phyloP scores from a whole-genome alignment of 1,140 invertebrate species.

The Drosophila nasuta region DNA sequence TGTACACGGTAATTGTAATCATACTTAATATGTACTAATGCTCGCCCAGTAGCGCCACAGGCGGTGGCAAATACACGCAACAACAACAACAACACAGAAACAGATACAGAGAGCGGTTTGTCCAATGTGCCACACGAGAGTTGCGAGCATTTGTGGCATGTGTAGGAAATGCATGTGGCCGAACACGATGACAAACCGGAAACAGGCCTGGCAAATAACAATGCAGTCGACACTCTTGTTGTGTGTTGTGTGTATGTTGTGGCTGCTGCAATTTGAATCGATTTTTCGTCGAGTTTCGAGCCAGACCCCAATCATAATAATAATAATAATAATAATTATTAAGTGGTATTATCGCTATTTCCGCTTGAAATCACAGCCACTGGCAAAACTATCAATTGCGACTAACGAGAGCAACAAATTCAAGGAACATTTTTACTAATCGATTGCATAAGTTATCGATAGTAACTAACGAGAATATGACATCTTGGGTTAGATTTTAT shows the following conservation, averaged over 20 bases:
- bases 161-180: conserved; percentile 59
- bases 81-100: conserved; percentile 45
- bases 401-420: not conserved
- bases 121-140: conserved; percentile 29
- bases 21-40: conserved; percentile 46
- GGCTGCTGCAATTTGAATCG: conserved; percentile 14
- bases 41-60: conserved; percentile 53
- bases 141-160: conserved; percentile 25
- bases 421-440: not conserved
- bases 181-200: conserved; percentile 50
- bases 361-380: conserved; percentile 30
- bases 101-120: not conserved
- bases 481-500: no score
- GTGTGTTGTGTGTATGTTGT: not conserved
- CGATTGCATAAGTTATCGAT: not conserved
- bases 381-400: not conserved
- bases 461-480: not conserved
- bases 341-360: conserved; percentile 37
- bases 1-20: conserved; percentile 38
- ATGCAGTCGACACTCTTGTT: conserved; percentile 25
- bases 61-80: conserved; percentile 48
- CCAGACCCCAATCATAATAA: conserved; percentile 21
- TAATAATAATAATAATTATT: conserved; percentile 23
- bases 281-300: conserved; percentile 29
- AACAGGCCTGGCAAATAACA: conserved; percentile 44